A percentile compares a stretch with the other conserved stretches of the same genome.
phyloP scores from a whole-genome alignment of 2,113 vertebrate species.

The Sapayoa aenigma region DNA sequence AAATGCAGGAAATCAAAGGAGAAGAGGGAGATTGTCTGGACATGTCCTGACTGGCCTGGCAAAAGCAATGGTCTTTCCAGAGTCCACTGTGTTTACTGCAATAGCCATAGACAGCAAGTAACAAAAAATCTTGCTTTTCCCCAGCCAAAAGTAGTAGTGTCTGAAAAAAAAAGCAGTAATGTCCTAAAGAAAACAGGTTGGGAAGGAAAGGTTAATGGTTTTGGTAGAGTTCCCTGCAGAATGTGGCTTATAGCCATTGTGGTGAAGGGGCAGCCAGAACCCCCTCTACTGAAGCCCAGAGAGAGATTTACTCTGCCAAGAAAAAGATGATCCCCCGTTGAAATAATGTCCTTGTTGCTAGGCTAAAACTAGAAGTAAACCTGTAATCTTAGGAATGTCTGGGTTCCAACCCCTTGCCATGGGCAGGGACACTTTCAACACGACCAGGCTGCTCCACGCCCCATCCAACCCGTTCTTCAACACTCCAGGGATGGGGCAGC shows the following conservation, averaged over 20 bases:
- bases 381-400: background rate
- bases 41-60: background rate
- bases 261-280: background rate
- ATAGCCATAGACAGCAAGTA: background rate
- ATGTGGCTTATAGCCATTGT: rapidly evolving
- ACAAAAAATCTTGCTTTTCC: background rate
- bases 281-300: background rate
- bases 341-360: background rate
- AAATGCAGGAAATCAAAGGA: background rate
- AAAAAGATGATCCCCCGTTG: background rate
- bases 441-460: background rate
- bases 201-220: background rate
- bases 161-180: no score
- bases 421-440: background rate
- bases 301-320: background rate
- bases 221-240: background rate
- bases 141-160: background rate
- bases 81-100: background rate
- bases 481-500: background rate
- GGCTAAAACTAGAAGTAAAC: background rate
- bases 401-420: rapidly evolving
- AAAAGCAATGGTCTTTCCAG: background rate
- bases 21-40: background rate
- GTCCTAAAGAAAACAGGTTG: background rate
- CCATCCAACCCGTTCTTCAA: rapidly evolving